A percentile compares a stretch with the other conserved stretches of the same genome.
Conservation (phyloP, 2,888 invertebrate species). For the Anorthoa munda region DNA sequence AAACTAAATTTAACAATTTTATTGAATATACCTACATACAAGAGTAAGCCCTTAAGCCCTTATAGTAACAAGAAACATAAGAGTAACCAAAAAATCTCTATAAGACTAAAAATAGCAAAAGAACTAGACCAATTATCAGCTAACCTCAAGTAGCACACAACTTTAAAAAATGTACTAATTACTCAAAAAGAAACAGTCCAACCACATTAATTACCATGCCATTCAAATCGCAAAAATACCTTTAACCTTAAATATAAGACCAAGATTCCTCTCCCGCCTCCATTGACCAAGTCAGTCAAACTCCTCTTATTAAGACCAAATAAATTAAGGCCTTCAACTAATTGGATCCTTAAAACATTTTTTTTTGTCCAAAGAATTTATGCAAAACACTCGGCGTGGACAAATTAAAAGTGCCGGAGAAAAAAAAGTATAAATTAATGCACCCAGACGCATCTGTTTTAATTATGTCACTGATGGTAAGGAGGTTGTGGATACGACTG, state of each 20-base stretch:
- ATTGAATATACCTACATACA: too few species aligned
- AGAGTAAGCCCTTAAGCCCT: too few species aligned
- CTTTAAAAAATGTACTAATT: conserved; percentile 18
- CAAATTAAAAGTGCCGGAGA: conserved; percentile 87
- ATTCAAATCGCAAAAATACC: conserved; percentile 42
- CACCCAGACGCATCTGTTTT: conserved; percentile 87
- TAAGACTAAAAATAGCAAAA: not conserved
- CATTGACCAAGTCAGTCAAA: conserved; percentile 69
- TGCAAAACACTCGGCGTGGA: conserved; percentile 87
- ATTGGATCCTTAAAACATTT: conserved; percentile 83
- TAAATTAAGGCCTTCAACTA: conserved; percentile 87
- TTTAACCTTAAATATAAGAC: conserved; percentile 41
- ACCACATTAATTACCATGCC: conserved; percentile 13
- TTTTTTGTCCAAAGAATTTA: conserved; percentile 85
- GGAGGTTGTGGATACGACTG: conserved; percentile 70
- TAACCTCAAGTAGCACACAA: not conserved
- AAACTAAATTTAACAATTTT: too few species aligned
- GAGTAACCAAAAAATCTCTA: not conserved
- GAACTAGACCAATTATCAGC: not conserved
- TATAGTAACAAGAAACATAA: not conserved
- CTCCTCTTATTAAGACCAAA: conserved; percentile 84
- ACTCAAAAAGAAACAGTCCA: not conserved
- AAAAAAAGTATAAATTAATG: conserved; percentile 88
- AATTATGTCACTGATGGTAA: conserved; percentile 79
- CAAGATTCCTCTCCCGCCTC: conserved; percentile 62